Percentiles rank a stretch among this genome's conserved stretches.
Evolutionary conservation across 2,888 invertebrate genomes (phyloP).

Genomic region (Harmothoe impar): DNA sequence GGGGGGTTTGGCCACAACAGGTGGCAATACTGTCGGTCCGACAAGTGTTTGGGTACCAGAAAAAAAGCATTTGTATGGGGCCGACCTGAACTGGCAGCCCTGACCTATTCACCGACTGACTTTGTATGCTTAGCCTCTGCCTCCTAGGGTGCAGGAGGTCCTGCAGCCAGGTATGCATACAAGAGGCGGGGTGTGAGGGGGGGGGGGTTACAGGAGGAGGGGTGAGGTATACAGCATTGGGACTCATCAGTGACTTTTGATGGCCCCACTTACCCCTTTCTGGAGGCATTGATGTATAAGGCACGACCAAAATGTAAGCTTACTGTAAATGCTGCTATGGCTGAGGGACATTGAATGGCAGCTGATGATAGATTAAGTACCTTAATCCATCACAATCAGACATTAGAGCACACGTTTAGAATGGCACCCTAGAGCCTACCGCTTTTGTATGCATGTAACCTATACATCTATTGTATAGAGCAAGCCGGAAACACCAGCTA

Average conservation of each 20-base stretch:
- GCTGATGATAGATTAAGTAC: neutral
- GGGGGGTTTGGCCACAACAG: constrained; percentile 41
- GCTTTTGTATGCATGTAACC: too few species aligned
- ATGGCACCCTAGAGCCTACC: too few species aligned
- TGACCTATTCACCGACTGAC: constrained; percentile 57
- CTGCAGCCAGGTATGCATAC: neutral
- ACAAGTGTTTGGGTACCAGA: constrained; percentile 47
- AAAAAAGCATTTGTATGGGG: constrained; percentile 5
- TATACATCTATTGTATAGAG: too few species aligned
- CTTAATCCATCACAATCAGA: neutral
- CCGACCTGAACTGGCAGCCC: neutral
- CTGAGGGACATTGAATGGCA: constrained; percentile 3
- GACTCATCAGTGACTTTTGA: neutral
- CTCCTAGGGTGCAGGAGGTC: neutral
- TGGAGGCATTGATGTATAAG: neutral
- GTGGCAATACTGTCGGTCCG: constrained; percentile 43
- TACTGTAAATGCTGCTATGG: neutral
- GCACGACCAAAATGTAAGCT: neutral
- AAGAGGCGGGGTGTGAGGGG: neutral
- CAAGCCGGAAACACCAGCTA: too few species aligned
- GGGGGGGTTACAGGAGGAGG: neutral
- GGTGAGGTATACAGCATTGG: neutral
- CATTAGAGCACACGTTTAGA: too few species aligned
- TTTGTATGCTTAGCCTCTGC: constrained; percentile 38
- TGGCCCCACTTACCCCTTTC: neutral